Percentiles rank a stretch among this genome's conserved stretches.
These are phyloP conservation scores for Balaenoptera acutorostrata DNA, from an alignment of 2,113 vertebrate genomes.

Conservation along the genomic window DNA sequence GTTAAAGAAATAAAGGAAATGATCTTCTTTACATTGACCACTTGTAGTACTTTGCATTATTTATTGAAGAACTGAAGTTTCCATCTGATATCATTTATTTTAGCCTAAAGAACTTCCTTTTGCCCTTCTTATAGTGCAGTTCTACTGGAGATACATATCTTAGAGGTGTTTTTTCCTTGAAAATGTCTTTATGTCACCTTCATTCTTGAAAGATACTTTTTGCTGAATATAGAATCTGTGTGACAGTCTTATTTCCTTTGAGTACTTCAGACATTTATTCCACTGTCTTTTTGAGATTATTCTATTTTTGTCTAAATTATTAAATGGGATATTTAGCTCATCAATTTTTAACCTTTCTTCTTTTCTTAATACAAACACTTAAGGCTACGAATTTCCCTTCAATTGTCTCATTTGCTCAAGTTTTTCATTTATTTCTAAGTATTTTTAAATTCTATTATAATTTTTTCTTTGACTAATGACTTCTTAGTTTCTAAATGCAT, in stretches of 20 bases:
- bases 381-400: background rate
- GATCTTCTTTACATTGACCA: too few relatives aligned
- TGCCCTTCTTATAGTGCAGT: background rate
- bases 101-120: too few relatives aligned
- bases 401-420: background rate
- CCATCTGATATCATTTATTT: too few relatives aligned
- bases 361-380: background rate
- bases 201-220: too few relatives aligned
- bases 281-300: background rate
- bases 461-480: background rate
- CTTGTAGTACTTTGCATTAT: too few relatives aligned
- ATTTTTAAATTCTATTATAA: background rate
- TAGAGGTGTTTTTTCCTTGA: background rate
- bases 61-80: too few relatives aligned
- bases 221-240: too few relatives aligned
- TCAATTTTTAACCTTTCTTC: background rate
- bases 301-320: background rate
- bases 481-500: background rate
- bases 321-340: background rate
- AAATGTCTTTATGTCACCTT: background rate
- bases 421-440: background rate
- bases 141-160: background rate
- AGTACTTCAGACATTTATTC: background rate
- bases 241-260: too few relatives aligned
- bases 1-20: too few relatives aligned